These are phyloP conservation scores for Acipenser oxyrinchus DNA, from an alignment of 2,797 vertebrate genomes.

Conservation along the genomic window DNA sequence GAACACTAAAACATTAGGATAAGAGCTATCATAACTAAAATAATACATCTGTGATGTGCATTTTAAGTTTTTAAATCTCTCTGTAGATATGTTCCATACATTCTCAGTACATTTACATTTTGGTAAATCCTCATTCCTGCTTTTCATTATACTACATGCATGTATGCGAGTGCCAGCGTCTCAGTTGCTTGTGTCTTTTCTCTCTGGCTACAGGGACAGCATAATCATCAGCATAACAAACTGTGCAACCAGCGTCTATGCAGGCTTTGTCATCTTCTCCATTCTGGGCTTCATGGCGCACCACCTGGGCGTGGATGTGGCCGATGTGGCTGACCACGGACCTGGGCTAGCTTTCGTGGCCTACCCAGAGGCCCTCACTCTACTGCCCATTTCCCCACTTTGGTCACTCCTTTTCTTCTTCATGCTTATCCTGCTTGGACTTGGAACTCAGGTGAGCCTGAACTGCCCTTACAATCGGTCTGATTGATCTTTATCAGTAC, in stretches of 20 bases:
- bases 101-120: no score
- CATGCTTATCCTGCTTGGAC: conserved; percentile 93
- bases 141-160: conserved; percentile 8
- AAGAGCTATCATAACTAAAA: no score
- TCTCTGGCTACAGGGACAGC: conserved; percentile 71
- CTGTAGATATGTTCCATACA: no score
- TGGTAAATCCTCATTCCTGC: no score
- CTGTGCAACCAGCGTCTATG: conserved; percentile 93
- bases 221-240: conserved; percentile 98
- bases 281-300: conserved; percentile 97
- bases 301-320: conserved; percentile 86
- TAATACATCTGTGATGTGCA: no score
- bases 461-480: background rate
- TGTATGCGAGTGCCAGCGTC: background rate
- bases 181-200: background rate
- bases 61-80: no score
- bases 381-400: conserved; percentile 87
- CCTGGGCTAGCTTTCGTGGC: conserved; percentile 93
- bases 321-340: conserved; percentile 88
- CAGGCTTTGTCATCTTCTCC: conserved; percentile 97
- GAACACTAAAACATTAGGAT: no score
- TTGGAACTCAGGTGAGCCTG: conserved; percentile 85
- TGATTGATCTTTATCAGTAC: no score
- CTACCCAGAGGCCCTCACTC: conserved; percentile 91
- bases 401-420: conserved; percentile 99